Percentiles rank a stretch among this genome's conserved stretches.
phyloP scores from a whole-genome alignment of 2,888 invertebrate genomes.

The Eutolmus rufibarbis region DNA sequence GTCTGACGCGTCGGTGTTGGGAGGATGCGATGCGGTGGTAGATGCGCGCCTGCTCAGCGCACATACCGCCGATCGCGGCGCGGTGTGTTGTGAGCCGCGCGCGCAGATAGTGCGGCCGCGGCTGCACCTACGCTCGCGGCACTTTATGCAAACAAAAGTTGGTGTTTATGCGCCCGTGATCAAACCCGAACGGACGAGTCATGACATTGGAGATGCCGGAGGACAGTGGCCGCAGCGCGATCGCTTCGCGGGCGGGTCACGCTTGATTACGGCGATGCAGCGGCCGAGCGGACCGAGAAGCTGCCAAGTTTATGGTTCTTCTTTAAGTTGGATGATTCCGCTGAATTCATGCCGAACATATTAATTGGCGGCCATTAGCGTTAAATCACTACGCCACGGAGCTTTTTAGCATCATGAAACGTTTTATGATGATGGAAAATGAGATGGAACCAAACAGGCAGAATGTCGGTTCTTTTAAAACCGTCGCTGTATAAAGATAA shows the following conservation, averaged over 20 bases:
- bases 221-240: conserved; percentile 13
- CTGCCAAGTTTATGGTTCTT: not conserved
- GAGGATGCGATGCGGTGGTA: not conserved
- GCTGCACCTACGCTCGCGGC: conserved; percentile 31
- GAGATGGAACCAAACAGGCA: not conserved
- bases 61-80: not conserved
- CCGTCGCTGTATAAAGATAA: not conserved
- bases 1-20: not conserved
- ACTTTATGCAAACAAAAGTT: conserved; percentile 2
- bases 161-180: not conserved
- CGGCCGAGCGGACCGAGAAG: not conserved
- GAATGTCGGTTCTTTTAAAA: not conserved
- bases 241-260: not conserved
- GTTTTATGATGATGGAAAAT: not conserved
- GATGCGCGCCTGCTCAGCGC: not conserved
- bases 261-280: conserved; percentile 3
- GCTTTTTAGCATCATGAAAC: not conserved
- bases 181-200: not conserved
- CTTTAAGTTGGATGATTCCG: conserved; percentile 2
- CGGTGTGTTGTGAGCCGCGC: not conserved
- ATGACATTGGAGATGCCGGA: conserved; percentile 29
- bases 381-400: not conserved
- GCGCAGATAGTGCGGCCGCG: not conserved
- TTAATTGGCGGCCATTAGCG: conserved; percentile 4
- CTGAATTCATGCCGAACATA: conserved; percentile 3